These are phyloP conservation scores for Forbesichthys papilliferus DNA, from an alignment of 2,113 vertebrate genomes.

Conservation along the genomic window DNA sequence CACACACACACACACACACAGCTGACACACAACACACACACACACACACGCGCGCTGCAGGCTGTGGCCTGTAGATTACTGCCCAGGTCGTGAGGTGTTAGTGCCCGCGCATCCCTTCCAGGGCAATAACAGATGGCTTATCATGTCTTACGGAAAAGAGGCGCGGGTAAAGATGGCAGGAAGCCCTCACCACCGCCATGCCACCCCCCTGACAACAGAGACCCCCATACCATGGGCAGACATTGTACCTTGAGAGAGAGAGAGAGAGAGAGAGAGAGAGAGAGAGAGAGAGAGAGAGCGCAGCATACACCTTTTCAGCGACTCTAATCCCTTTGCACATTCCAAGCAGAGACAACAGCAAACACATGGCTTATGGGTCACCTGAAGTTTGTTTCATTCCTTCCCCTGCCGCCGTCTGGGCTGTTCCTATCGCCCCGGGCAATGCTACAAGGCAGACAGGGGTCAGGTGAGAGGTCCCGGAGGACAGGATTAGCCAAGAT, in stretches of 20 bases:
- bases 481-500: conserved; percentile 64
- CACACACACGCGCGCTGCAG: conserved; percentile 67
- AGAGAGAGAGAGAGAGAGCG: conserved; percentile 6
- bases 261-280: conserved; percentile 15
- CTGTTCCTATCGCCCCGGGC: conserved; percentile 25
- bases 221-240: conserved; percentile 47
- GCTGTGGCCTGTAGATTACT: conserved; percentile 82
- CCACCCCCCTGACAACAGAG: conserved; percentile 48
- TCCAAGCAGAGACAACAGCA: conserved; percentile 66
- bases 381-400: conserved; percentile 64
- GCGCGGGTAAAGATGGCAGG: not conserved
- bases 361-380: conserved; percentile 69
- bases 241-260: conserved; percentile 16
- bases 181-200: not conserved
- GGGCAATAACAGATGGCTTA: conserved; percentile 69
- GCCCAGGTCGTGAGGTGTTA: conserved; percentile 38
- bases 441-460: conserved; percentile 24
- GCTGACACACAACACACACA: conserved; percentile 22
- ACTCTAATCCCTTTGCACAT: conserved; percentile 61
- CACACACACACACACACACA: conserved; percentile 4
- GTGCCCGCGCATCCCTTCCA: conserved; percentile 44
- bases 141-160: conserved; percentile 58
- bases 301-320: conserved; percentile 58
- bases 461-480: conserved; percentile 59
- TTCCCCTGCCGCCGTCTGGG: conserved; percentile 30